Conservation (phyloP, 2,797 vertebrate species). For the Acrossocheilus fasciatus region DNA sequence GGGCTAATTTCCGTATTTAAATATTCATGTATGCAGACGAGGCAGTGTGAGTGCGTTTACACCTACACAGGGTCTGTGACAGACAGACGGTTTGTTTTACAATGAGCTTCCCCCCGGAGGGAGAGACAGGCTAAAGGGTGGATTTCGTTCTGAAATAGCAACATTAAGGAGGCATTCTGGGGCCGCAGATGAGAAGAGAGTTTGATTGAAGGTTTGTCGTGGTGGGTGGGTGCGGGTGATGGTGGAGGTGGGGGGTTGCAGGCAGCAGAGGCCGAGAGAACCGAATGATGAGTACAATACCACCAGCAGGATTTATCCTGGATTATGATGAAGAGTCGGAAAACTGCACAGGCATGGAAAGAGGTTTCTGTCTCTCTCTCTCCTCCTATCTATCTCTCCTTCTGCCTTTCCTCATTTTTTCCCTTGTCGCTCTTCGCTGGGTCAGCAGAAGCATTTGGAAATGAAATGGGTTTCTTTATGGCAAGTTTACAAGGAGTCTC, state of each 20-base stretch:
- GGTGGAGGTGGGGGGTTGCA: background rate
- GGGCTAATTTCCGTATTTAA: conserved; percentile 65
- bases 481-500: conserved; percentile 30
- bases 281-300: conserved; percentile 66
- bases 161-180: conserved; percentile 65
- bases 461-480: conserved; percentile 51
- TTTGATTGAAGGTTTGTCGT: conserved; percentile 67
- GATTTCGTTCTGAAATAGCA: conserved; percentile 72
- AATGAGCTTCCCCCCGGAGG: conserved; percentile 69
- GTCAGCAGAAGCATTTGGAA: conserved; percentile 61
- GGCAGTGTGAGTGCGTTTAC: conserved; percentile 64
- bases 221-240: conserved; percentile 48
- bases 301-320: conserved; percentile 61
- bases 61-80: conserved; percentile 73
- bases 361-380: conserved; percentile 57
- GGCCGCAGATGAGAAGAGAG: conserved; percentile 62
- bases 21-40: conserved; percentile 74
- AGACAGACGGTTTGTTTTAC: conserved; percentile 75
- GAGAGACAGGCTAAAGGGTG: conserved; percentile 67
- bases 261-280: conserved; percentile 28
- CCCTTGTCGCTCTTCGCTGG: conserved; percentile 36
- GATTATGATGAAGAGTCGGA: conserved; percentile 68
- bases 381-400: conserved; percentile 46
- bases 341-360: conserved; percentile 64
- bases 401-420: conserved; percentile 38